Evolutionary conservation across 2,797 vertebrate genomes (phyloP), one percentile per base, ranked within the genome.

Genomic region (Microchirus variegatus): DNA sequence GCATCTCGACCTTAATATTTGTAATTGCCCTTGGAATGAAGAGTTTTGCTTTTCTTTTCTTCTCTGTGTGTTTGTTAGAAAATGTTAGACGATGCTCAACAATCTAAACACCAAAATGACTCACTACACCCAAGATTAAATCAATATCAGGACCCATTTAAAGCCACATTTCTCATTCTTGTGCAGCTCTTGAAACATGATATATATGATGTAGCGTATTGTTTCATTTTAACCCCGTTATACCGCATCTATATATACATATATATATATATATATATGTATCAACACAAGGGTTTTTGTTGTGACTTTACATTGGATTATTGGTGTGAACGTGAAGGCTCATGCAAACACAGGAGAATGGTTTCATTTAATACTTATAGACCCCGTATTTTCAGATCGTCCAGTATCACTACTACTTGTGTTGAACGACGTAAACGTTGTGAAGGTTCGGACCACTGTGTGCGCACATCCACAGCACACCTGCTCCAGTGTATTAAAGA

Each of bases 21-120:
- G 40, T 56, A 64, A n/a, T n/a, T n/a, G 74, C 73, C 73, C 67
- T 72, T 66, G 14, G 58, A 49, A 10, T 37, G 69, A 78, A 57
- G 1, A 6, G 31, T 6, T 31, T 31, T 31, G 6, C 1, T 31
- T 31, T 31, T 31, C 7, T 31, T 31, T 31, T 64, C 53, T 46
- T 48, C 42, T 60, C 22, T 58, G 43, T 73, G 37, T 73, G 47
- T 43, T 49, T 63, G 50, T 71, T 50, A 49, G 16, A 16, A 60
- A 66, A 53, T 57, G 19, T 63, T 37, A 14, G 61, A 55, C 56
- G 60, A 53, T 35, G 5, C 51, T 31, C 17, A 49, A 77, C n/a
- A 72, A 73, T 53, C 47, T 59, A 78, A 80, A 75, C 76, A 77
- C 80, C 82, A 85, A 89, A 85, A 82, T 71, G 5, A 31, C 17